Evolutionary conservation across 1,140 invertebrate species (phyloP), one percentile per base, ranked within the genome.

Genomic region (Diorhabda sublineata): DNA sequence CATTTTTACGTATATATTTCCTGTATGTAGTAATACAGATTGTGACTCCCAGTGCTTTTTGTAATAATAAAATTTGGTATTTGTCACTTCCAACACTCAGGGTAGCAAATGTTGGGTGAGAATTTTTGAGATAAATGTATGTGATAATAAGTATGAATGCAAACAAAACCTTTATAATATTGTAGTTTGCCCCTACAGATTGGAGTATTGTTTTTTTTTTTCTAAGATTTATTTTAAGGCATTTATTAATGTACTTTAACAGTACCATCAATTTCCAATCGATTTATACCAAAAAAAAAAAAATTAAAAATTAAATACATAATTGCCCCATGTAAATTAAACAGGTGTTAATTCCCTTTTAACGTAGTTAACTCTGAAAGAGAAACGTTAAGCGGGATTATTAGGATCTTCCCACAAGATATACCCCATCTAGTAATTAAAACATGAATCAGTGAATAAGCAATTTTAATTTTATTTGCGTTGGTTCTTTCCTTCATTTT

Each of bases 31-130:
- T 26, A 26, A 26, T 26, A 26, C 26, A 26, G 26, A 26, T 26
- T 1, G 26, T 26, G 26, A 26, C 26, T 26, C 26, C 26, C 26
- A 26, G 26, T 26, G 26, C 26, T 26, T 26, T 26, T 26, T 26
- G 26, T 26, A 26, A 26, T 26, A 26, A 26, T 26, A 26, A 26
- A 26, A 26, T 62, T 74, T 71, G 73, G 58, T 68, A 62, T 65
- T 71, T 68, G 66, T 68, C 58, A 65, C 74, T 76, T 76, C 75
- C 75, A 75, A 76, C 72, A 75, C 75, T 75, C 75, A 76, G 75
- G 74, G 75, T 76, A 71, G 74, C 72, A 72, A 66, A 63, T 58
- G 58, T 70, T 69, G 52, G 59, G 67, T 60, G 64, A 69, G 68
- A 71, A 71, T 43, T 65, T 61, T 47, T 69, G 64, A 65, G 58